Conservation (phyloP, 2,797 vertebrate genomes). For the Tachyglossus aculeatus region DNA sequence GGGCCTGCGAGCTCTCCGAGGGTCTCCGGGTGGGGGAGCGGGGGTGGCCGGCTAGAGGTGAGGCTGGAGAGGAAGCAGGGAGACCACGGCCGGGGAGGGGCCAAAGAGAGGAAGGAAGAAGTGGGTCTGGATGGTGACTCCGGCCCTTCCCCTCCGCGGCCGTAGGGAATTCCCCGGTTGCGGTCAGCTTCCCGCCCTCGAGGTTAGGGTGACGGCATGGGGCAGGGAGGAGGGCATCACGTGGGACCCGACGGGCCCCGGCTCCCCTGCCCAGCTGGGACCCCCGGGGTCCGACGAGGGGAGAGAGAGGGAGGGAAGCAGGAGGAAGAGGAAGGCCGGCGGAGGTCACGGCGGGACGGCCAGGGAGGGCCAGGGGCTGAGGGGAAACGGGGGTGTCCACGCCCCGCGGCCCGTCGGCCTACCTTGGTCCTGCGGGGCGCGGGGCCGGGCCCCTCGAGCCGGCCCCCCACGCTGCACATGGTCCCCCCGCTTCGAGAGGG, state of each 20-base stretch:
- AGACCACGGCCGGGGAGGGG: slow-evolving; percentile 1
- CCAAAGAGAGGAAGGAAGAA: neutral
- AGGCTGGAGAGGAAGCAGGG: slow-evolving; percentile 1
- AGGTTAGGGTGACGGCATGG: neutral
- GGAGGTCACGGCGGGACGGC: neutral
- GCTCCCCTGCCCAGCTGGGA: too few species aligned
- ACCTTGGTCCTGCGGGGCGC: slow-evolving; percentile 69
- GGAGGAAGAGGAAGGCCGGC: too few species aligned
- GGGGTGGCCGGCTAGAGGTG: neutral
- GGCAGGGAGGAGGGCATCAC: neutral
- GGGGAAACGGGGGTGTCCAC: too few species aligned
- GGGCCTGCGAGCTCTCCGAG: too few species aligned
- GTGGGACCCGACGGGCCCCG: neutral
- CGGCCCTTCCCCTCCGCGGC: slow-evolving; percentile 9
- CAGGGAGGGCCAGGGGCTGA: slow-evolving; percentile 31
- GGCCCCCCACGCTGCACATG: slow-evolving; percentile 68
- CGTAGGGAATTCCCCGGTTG: neutral
- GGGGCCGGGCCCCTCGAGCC: neutral
- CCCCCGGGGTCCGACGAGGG: rapidly evolving
- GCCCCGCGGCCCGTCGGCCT: slow-evolving; percentile 33
- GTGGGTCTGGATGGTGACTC: too few species aligned
- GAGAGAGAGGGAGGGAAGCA: too few species aligned
- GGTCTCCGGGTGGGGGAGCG: slow-evolving; percentile 9
- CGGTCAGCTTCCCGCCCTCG: slow-evolving; percentile 7
- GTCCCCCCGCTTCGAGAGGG: slow-evolving; percentile 56